These are phyloP conservation scores for Heterotilapia buettikoferi DNA, from an alignment of 2,113 vertebrate species.

Conservation along the genomic window DNA sequence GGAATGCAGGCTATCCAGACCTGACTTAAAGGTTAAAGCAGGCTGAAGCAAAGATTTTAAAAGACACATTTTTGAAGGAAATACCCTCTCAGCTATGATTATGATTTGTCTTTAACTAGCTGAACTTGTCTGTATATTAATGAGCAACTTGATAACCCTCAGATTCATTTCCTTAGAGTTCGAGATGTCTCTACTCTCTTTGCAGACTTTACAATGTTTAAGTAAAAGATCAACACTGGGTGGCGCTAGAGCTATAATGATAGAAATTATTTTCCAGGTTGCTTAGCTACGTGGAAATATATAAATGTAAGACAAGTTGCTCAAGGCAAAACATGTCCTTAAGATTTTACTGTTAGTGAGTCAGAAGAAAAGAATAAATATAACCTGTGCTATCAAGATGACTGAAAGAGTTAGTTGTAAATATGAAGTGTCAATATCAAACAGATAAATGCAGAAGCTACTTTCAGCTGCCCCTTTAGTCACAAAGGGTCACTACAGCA, in stretches of 20 bases:
- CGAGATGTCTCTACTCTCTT: neutral
- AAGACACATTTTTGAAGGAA: neutral
- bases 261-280: neutral
- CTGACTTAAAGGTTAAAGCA: neutral
- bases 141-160: neutral
- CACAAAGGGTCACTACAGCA: neutral
- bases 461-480: neutral
- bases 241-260: neutral
- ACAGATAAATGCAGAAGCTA: neutral
- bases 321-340: neutral
- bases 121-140: neutral
- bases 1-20: constrained; percentile 35
- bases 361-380: neutral
- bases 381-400: neutral
- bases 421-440: neutral
- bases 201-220: neutral
- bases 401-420: neutral
- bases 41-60: neutral
- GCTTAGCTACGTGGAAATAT: neutral
- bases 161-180: neutral
- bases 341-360: neutral
- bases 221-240: neutral
- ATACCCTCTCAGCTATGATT: neutral
- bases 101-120: neutral
- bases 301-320: neutral